A percentile compares a stretch with the other conserved stretches of the same genome.
phyloP scores from a whole-genome alignment of 2,888 invertebrate species.

The Zootermopsis nevadensis region DNA sequence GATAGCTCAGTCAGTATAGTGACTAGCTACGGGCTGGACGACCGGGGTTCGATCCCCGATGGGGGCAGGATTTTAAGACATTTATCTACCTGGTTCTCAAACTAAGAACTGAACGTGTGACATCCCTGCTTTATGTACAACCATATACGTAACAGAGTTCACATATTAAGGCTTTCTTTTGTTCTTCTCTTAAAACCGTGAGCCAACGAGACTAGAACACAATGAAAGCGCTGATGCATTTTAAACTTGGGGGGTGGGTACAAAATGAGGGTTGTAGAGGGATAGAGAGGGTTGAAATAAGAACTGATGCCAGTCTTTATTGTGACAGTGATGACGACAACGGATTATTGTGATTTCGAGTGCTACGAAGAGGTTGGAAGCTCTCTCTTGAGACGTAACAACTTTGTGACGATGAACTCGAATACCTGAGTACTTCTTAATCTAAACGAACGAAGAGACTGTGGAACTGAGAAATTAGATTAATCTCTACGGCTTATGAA shows the following conservation, averaged over 20 bases:
- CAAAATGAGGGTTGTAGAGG: background rate
- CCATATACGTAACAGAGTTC: background rate
- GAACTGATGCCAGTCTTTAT: background rate
- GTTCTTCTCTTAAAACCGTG: slow-evolving; percentile 1
- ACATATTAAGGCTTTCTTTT: background rate
- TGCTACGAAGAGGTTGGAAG: background rate
- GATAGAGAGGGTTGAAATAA: background rate
- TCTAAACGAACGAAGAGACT: background rate
- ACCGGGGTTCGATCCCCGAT: no score
- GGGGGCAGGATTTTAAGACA: no score
- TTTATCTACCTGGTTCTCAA: no score
- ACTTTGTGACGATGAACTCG: background rate
- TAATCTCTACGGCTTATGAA: no score
- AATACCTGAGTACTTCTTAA: background rate
- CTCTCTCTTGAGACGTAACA: background rate
- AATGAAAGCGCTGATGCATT: slow-evolving; percentile 29
- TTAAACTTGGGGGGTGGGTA: background rate
- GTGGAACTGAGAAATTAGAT: background rate
- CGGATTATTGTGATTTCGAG: slow-evolving; percentile 10
- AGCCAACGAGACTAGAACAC: background rate
- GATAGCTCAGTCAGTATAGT: no score
- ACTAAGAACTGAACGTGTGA: background rate
- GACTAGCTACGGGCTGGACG: no score
- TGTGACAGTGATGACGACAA: slow-evolving; percentile 7
- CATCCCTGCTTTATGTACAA: slow-evolving; percentile 7